Evolutionary conservation across 2,797 vertebrate species (phyloP).

Genomic region (Hybognathus amarus): DNA sequence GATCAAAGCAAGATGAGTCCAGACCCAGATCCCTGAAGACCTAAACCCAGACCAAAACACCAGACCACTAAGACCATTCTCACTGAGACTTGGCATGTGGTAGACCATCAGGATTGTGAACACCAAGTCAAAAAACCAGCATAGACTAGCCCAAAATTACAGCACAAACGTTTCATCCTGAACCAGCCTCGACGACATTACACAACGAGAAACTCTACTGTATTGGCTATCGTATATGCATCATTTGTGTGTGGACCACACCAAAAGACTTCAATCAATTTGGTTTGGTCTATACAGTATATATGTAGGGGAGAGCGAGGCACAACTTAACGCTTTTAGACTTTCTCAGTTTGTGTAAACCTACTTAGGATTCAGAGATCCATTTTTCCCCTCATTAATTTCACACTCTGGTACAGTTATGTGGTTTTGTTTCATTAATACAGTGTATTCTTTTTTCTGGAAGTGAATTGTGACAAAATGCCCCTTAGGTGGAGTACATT

Average conservation of each 20-base stretch:
- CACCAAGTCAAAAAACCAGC: neutral
- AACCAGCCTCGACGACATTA: too few relatives aligned
- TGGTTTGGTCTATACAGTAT: neutral
- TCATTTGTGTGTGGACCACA: neutral
- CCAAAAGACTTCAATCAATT: neutral
- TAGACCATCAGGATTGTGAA: neutral
- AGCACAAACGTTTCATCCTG: neutral
- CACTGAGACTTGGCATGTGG: neutral
- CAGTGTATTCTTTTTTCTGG: too few relatives aligned
- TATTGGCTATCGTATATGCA: neutral
- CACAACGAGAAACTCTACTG: too few relatives aligned
- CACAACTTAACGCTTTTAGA: too few relatives aligned
- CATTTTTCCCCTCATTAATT: too few relatives aligned
- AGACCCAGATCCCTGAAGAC: neutral
- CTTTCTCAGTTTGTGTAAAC: too few relatives aligned
- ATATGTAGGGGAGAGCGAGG: too few relatives aligned
- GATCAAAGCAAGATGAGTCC: neutral
- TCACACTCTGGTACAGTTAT: too few relatives aligned
- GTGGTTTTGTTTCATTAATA: too few relatives aligned
- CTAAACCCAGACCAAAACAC: slow-evolving; percentile 16
- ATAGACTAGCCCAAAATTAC: neutral
- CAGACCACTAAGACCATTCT: neutral
- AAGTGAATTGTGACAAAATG: too few relatives aligned
- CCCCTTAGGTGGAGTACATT: too few relatives aligned
- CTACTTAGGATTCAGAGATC: too few relatives aligned